Evolutionary conservation across 2,113 vertebrate genomes (phyloP).

Genomic region (Cyanoderma ruficeps): DNA sequence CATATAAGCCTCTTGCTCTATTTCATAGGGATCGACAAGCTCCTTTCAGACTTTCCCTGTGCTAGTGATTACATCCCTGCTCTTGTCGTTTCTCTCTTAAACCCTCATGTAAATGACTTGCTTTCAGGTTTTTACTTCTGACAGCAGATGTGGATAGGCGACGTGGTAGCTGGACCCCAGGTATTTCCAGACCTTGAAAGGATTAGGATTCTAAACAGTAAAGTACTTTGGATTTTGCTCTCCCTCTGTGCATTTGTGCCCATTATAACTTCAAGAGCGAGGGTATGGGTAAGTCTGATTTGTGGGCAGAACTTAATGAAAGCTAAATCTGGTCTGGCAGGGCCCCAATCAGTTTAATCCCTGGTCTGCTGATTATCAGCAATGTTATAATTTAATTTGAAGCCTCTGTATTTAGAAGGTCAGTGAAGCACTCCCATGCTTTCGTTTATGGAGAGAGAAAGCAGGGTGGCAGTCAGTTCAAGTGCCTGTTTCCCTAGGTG

Average conservation of each 20-base stretch:
- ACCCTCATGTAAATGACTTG: constrained; percentile 56
- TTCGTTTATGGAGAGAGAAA: background rate
- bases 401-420: constrained; percentile 50
- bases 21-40: constrained; percentile 42
- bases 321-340: constrained; percentile 53
- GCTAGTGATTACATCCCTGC: constrained; percentile 24
- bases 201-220: constrained; percentile 51
- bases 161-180: background rate
- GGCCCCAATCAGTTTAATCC: constrained; percentile 65
- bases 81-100: constrained; percentile 41
- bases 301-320: constrained; percentile 58
- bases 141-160: background rate
- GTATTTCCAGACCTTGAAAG: constrained; percentile 61
- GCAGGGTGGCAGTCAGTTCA: background rate
- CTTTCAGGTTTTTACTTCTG: constrained; percentile 36
- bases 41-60: constrained; percentile 35
- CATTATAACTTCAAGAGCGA: background rate
- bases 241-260: background rate
- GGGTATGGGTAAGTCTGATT: constrained; percentile 29
- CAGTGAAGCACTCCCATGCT: constrained; percentile 8
- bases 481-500: background rate
- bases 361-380: constrained; percentile 64
- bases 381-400: constrained; percentile 69
- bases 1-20: constrained; percentile 50
- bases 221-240: constrained; percentile 25